Evolutionary conservation across 2,113 vertebrate genomes (phyloP).

Genomic region (Coptodon bakossiorum): DNA sequence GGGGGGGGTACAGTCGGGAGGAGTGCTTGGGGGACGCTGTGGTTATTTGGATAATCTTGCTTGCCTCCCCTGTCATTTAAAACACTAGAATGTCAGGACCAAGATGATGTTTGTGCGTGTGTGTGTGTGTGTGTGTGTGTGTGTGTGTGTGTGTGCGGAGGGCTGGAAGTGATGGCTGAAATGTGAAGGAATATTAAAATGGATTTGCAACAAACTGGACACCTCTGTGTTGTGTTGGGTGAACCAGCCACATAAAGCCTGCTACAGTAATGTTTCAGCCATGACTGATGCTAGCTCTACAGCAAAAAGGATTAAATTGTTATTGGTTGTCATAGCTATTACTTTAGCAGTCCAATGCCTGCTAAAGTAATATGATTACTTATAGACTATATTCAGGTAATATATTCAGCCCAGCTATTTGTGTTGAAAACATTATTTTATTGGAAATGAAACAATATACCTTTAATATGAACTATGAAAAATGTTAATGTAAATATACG

Average conservation of each 20-base stretch:
- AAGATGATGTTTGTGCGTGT: not conserved
- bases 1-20: too few species aligned
- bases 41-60: not conserved
- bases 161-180: not conserved
- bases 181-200: not conserved
- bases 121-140: not conserved
- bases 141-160: not conserved
- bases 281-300: not conserved
- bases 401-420: not conserved
- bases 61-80: not conserved
- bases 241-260: not conserved
- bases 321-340: not conserved
- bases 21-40: too few species aligned
- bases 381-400: not conserved
- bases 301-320: not conserved
- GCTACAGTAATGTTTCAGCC: not conserved
- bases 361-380: not conserved
- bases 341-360: not conserved
- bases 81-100: not conserved
- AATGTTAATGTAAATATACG: not conserved
- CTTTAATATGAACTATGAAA: not conserved
- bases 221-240: not conserved
- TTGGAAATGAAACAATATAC: not conserved
- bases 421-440: not conserved
- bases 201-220: not conserved